phyloP scores from a whole-genome alignment of 2,113 vertebrate species.

The Mirza zaza region DNA sequence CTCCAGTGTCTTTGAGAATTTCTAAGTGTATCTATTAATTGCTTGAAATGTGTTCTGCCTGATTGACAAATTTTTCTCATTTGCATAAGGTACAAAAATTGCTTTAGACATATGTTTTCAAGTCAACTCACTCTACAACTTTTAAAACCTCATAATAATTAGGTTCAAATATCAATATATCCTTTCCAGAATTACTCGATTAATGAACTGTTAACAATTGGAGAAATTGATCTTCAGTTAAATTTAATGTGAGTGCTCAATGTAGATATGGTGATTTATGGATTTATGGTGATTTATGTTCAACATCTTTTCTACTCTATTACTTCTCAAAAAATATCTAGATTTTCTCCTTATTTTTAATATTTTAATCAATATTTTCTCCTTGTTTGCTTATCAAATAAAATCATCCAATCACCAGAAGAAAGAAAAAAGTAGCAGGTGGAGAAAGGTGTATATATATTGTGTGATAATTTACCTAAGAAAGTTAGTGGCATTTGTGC shows the following conservation, averaged over 20 bases:
- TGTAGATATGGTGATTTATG: not conserved
- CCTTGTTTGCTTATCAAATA: not conserved
- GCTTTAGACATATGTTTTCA: not conserved
- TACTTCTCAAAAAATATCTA: slow-evolving; percentile 5
- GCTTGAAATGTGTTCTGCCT: not conserved
- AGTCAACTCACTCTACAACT: not conserved
- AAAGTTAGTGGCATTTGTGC: not conserved
- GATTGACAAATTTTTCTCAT: not conserved
- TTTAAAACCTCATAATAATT: not conserved
- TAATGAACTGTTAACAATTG: slow-evolving; percentile 1
- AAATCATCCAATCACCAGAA: not conserved
- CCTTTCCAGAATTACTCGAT: slow-evolving; percentile 5
- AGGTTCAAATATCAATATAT: not conserved
- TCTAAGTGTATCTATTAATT: not conserved
- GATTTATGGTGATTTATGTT: not conserved
- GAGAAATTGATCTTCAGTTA: slow-evolving; percentile 31
- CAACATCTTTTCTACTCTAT: not conserved
- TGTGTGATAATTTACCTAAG: not conserved
- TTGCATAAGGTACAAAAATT: not conserved
- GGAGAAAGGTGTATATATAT: not conserved
- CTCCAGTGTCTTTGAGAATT: not conserved
- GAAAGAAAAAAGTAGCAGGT: not conserved
- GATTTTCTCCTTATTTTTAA: not conserved
- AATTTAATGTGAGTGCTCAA: slow-evolving; percentile 1
- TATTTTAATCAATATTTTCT: not conserved